phyloP scores from a whole-genome alignment of 2,888 invertebrate species.

The Limnephilus rhombicus region DNA sequence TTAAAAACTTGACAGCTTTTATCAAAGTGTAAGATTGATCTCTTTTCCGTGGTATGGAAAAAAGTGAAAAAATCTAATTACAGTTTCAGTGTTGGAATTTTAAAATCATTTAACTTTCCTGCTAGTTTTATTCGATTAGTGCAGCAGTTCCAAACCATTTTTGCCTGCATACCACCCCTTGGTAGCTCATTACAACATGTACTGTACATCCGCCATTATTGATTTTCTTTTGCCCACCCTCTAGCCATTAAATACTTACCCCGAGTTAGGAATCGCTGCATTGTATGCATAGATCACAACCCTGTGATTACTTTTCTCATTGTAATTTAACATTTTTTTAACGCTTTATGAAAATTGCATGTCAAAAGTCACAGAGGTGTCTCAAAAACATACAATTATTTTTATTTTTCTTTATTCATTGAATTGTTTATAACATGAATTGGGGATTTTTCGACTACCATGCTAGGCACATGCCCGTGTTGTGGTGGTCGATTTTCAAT shows the following conservation, averaged over 20 bases:
- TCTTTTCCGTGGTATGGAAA: not conserved
- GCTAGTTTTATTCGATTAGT: not conserved
- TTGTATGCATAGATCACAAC: no score
- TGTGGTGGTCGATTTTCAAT: no score
- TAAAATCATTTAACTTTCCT: not conserved
- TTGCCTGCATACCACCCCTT: no score
- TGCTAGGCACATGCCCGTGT: no score
- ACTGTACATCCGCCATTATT: no score
- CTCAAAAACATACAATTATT: not conserved
- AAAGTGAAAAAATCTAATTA: not conserved
- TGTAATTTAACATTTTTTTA: not conserved
- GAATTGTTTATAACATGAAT: no score
- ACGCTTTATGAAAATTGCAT: not conserved
- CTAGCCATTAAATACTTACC: no score
- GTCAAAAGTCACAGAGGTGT: not conserved
- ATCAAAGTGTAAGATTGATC: constrained; percentile 86
- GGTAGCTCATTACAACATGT: no score
- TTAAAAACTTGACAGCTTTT: constrained; percentile 93
- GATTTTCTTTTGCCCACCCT: no score
- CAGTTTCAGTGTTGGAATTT: not conserved
- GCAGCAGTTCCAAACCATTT: not conserved
- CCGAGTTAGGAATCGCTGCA: no score
- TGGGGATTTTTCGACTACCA: no score
- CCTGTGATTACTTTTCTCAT: not conserved
- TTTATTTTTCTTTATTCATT: no score